Evolutionary conservation across 2,888 invertebrate species (phyloP).

Genomic region (Apamea epomidion): DNA sequence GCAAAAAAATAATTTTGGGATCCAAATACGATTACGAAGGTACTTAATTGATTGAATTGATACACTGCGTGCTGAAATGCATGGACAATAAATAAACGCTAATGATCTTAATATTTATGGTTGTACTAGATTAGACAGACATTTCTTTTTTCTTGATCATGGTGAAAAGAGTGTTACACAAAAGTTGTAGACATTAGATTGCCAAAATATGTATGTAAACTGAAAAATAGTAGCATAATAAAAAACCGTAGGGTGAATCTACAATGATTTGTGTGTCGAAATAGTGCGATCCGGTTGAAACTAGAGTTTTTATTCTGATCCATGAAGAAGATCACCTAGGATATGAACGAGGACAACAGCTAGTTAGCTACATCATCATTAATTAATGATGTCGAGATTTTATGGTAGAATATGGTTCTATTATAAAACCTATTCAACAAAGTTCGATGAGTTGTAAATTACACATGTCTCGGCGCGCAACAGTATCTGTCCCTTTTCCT

Average conservation of each 20-base stretch:
- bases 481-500: neutral
- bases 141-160: neutral
- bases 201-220: neutral
- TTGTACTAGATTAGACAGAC: neutral
- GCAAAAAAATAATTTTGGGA: conserved; percentile 5
- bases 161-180: neutral
- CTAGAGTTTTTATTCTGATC: neutral
- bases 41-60: neutral
- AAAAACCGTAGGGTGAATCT: too few relatives aligned
- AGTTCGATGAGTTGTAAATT: neutral
- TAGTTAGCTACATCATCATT: neutral
- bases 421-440: neutral
- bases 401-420: neutral
- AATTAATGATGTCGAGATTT: neutral
- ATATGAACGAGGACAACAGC: neutral
- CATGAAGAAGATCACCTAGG: neutral
- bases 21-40: conserved; percentile 12
- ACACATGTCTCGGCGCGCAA: neutral
- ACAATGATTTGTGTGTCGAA: neutral
- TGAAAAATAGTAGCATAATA: neutral
- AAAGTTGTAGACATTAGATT: neutral
- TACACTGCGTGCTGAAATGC: neutral
- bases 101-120: neutral
- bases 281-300: neutral
- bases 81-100: neutral